Percentiles rank a stretch among this genome's conserved stretches.
phyloP scores from a whole-genome alignment of 2,888 invertebrate genomes.

The Callyntrura guangdongensis region DNA sequence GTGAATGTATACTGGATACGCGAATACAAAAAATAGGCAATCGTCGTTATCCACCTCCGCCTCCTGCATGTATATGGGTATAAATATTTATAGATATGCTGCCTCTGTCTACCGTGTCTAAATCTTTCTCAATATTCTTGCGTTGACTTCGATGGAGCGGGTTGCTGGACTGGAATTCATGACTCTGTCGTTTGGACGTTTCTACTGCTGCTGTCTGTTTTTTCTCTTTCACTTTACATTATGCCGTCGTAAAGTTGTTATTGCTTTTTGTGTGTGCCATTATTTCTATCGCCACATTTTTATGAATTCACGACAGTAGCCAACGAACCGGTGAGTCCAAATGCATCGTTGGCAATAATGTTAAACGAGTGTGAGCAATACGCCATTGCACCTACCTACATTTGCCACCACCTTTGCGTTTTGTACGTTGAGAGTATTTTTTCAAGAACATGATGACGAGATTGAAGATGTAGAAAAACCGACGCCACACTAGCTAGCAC shows the following conservation, averaged over 20 bases:
- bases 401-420: background rate
- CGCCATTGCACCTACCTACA: too few relatives aligned
- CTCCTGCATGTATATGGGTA: background rate
- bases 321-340: conserved; percentile 42
- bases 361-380: background rate
- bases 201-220: background rate
- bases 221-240: background rate
- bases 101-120: background rate
- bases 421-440: conserved; percentile 37
- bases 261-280: conserved; percentile 55
- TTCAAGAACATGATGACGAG: conserved; percentile 25
- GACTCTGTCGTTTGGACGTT: conserved; percentile 11
- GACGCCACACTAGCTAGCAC: background rate
- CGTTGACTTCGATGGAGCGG: background rate
- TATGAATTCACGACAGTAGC: conserved; percentile 49
- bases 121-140: conserved; percentile 23
- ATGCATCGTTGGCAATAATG: background rate
- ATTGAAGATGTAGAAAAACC: conserved; percentile 19
- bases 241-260: conserved; percentile 41
- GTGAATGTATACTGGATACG: background rate
- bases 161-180: conserved; percentile 11
- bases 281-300: conserved; percentile 54
- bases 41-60: conserved; percentile 23
- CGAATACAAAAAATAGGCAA: background rate
- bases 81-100: conserved; percentile 31